Evolutionary conservation across 2,797 vertebrate genomes (phyloP).

Genomic region (Phyllotis vaccarum): DNA sequence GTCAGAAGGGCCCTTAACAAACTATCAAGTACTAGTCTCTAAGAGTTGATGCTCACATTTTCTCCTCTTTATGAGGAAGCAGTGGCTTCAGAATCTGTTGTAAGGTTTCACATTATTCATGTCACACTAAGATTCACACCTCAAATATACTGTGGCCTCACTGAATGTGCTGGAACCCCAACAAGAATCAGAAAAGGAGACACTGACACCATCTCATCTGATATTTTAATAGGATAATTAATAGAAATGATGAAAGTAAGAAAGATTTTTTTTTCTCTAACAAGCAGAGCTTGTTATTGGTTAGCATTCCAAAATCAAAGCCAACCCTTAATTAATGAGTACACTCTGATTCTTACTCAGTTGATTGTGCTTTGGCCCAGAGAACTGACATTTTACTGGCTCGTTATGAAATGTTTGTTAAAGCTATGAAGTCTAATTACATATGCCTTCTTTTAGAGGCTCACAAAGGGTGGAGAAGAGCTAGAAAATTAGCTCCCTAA

Average conservation of each 20-base stretch:
- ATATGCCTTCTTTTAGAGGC: constrained; percentile 58
- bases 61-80: not conserved
- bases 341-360: constrained; percentile 45
- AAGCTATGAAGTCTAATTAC: constrained; percentile 69
- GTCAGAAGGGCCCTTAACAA: not conserved
- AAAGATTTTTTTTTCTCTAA: not conserved
- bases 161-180: not conserved
- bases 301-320: constrained; percentile 68
- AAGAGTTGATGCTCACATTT: not conserved
- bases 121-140: not conserved
- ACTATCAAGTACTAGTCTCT: not conserved
- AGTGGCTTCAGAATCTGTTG: not conserved
- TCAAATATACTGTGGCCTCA: not conserved
- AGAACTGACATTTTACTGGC: constrained; percentile 64
- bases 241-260: constrained; percentile 43
- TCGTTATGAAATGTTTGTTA: constrained; percentile 72
- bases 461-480: constrained; percentile 43
- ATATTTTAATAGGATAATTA: constrained; percentile 30
- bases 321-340: constrained; percentile 67
- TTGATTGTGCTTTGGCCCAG: constrained; percentile 45
- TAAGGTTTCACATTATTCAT: not conserved
- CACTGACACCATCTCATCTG: not conserved
- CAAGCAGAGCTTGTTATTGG: constrained; percentile 12
- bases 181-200: constrained; percentile 43
- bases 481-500: not conserved